phyloP scores from a whole-genome alignment of 2,797 vertebrate genomes.

The Phataginus tricuspis region DNA sequence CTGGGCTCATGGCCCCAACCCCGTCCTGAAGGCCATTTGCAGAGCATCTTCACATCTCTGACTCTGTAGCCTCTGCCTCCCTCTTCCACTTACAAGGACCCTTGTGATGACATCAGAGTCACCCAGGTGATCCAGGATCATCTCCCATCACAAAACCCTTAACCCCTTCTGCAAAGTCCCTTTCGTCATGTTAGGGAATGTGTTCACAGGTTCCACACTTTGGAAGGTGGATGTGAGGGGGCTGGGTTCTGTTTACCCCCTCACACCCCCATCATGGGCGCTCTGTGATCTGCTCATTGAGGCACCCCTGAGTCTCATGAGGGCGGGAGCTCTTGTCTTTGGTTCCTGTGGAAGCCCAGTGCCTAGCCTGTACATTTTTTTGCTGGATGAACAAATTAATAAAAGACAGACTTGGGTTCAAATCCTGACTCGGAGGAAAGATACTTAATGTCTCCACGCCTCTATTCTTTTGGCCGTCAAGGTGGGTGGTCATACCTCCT shows the following conservation, averaged over 20 bases:
- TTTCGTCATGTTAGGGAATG: too few species aligned
- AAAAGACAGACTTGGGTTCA: background rate
- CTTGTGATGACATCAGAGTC: background rate
- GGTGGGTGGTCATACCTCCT: background rate
- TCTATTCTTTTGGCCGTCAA: background rate
- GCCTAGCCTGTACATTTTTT: background rate
- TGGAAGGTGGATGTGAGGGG: too few species aligned
- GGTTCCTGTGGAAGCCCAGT: rapidly evolving
- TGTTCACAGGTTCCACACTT: background rate
- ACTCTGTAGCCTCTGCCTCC: background rate
- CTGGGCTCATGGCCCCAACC: too few species aligned
- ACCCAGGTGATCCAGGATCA: background rate
- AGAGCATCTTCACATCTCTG: background rate
- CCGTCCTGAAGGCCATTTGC: background rate
- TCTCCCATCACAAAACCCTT: background rate
- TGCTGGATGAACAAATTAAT: too few species aligned
- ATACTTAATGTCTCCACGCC: rapidly evolving
- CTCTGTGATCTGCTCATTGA: too few species aligned
- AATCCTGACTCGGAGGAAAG: background rate
- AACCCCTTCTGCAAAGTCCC: background rate
- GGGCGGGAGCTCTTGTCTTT: background rate
- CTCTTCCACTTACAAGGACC: too few species aligned
- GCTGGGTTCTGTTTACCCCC: too few species aligned
- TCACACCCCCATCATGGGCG: rapidly evolving
- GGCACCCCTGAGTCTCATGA: rapidly evolving